Base-by-base conservation (phyloP, 2,113 vertebrate genomes). In the Pitta sordida region DNA sequence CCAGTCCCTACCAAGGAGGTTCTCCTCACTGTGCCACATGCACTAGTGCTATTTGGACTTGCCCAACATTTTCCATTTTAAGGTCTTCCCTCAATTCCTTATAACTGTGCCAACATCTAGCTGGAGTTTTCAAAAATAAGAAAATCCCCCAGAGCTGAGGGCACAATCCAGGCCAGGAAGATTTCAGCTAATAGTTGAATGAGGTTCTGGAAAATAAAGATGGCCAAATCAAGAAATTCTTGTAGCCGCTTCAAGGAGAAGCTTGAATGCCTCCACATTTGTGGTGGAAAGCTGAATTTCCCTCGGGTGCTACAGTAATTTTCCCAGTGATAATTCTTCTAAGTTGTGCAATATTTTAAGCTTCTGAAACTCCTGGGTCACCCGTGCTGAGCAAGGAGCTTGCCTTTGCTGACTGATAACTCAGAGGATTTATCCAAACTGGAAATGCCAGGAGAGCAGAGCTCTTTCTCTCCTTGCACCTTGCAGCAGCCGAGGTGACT, bases 281-380 rank as follows among this genome's bases (percentile, higher is more conserved):
- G 86, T 81, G 95, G 92, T 3, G 0, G 68, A 51, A 43, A n/a
- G 78, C 43, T 86, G 83, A 77, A 90, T 94, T 90, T 90, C 90
- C 92, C 88, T 1, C 11, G 80, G 91, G 88, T 90, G 68, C 69
- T 43, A 34, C 90, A 91, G 85, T 77, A 88, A 85, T 94, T 90
- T 95, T 93, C 96, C 86, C 92, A 86, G 73, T 78, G 94, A 88
- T 92, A 96, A 94, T 96, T 94, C 94, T 79, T 94, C 73, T 53
- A 94, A 84, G 86, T 86, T 96, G 91, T 90, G 95, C 80, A 95
- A 94, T 52, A 67, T 60, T 86, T 93, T 88, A 91, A 96, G 82
- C 82, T 88, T 77, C 96, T 94, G 85, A 91, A 88, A n/a, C 51
- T 94, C 67, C 75, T 9, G 16, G 76, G 88, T 91, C 10, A 6